Conservation (phyloP, 2,888 invertebrate species). For the Trileptium ribeirensis region DNA sequence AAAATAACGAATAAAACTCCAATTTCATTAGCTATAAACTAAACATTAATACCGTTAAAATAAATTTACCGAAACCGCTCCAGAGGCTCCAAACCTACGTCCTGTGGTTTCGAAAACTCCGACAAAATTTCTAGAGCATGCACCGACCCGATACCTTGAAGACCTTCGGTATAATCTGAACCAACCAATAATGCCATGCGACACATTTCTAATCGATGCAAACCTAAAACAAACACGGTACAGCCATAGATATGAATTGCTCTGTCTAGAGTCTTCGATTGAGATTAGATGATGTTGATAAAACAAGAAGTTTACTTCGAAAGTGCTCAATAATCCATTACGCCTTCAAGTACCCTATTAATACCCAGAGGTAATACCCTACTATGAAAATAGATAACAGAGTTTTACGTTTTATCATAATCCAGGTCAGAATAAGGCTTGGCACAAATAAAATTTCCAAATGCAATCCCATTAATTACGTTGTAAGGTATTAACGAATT, state of each 20-base stretch:
- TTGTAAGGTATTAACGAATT: too few species aligned
- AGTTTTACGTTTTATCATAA: too few species aligned
- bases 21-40: background rate
- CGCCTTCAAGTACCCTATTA: too few species aligned
- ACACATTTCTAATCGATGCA: slow-evolving; percentile 73
- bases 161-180: slow-evolving; percentile 90
- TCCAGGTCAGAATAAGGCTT: too few species aligned
- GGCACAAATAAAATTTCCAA: too few species aligned
- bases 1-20: background rate
- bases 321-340: too few species aligned
- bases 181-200: slow-evolving; percentile 84
- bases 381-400: too few species aligned
- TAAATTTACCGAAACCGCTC: background rate
- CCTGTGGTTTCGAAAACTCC: slow-evolving; percentile 63
- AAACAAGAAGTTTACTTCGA: too few species aligned
- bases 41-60: background rate
- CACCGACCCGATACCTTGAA: slow-evolving; percentile 85
- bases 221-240: slow-evolving; percentile 61
- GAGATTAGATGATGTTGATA: too few species aligned
- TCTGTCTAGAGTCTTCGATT: too few species aligned
- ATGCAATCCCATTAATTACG: too few species aligned
- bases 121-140: slow-evolving; percentile 88
- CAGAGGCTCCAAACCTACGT: background rate
- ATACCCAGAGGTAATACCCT: too few species aligned
- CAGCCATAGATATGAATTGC: background rate